phyloP scores from a whole-genome alignment of 1,140 invertebrate species.

The Vanessa atalanta region DNA sequence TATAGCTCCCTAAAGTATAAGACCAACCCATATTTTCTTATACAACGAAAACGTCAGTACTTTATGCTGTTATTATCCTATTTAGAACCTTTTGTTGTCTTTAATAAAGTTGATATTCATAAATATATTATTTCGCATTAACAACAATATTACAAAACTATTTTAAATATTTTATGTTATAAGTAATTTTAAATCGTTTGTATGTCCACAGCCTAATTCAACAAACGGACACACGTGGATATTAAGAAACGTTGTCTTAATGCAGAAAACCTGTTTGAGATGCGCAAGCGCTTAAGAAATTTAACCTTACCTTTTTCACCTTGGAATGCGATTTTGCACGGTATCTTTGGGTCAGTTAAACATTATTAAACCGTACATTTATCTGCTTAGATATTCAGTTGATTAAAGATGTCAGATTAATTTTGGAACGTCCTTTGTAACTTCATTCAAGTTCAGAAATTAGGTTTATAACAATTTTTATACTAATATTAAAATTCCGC shows the following conservation, averaged over 20 bases:
- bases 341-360: neutral
- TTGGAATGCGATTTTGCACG: slow-evolving; percentile 23
- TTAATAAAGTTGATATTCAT: too few species aligned
- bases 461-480: too few species aligned
- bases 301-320: slow-evolving; percentile 31
- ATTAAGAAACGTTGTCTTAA: slow-evolving; percentile 26
- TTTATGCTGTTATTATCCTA: too few species aligned
- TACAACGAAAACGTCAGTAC: too few species aligned
- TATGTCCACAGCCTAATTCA: neutral
- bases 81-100: too few species aligned
- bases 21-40: too few species aligned
- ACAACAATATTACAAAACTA: neutral
- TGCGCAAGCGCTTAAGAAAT: slow-evolving; percentile 31
- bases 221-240: slow-evolving; percentile 11
- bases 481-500: too few species aligned
- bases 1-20: too few species aligned
- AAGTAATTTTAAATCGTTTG: neutral
- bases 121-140: neutral
- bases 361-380: neutral
- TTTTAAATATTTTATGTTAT: neutral
- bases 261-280: slow-evolving; percentile 29
- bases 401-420: too few species aligned
- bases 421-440: too few species aligned
- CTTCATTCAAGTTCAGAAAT: too few species aligned
- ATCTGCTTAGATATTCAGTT: too few species aligned